A percentile compares a stretch with the other conserved stretches of the same genome.
These are phyloP conservation scores for Cryptosula pallasiana DNA, from an alignment of 2,888 invertebrate species.

Conservation along the genomic window DNA sequence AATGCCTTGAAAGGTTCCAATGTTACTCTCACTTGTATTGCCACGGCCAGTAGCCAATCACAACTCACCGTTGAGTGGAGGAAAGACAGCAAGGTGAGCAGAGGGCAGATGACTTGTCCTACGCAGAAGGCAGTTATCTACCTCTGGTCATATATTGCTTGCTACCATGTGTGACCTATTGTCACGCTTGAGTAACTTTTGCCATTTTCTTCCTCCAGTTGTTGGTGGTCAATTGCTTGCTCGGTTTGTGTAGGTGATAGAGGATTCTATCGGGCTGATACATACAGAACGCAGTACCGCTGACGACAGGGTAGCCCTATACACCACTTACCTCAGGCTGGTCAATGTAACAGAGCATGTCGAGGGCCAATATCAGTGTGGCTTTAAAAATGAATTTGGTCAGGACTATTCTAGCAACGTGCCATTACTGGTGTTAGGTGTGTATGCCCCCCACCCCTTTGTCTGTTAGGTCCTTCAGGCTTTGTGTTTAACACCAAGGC, in stretches of 20 bases:
- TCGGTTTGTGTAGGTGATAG: neutral
- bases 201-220: no score
- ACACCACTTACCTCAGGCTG: constrained; percentile 67
- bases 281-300: constrained; percentile 25
- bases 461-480: no score
- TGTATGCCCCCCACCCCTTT: no score
- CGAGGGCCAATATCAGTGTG: constrained; percentile 87
- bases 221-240: no score
- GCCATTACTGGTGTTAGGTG: constrained; percentile 76
- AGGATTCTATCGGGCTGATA: neutral
- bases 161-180: no score
- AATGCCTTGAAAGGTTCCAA: constrained; percentile 83
- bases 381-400: constrained; percentile 81
- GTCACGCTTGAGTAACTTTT: no score
- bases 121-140: no score
- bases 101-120: no score
- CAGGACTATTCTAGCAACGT: constrained; percentile 82
- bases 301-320: constrained; percentile 39
- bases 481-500: no score
- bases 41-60: constrained; percentile 61
- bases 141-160: no score
- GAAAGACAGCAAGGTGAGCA: constrained; percentile 67
- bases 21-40: constrained; percentile 74
- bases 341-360: constrained; percentile 71
- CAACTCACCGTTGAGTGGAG: constrained; percentile 80